Evolutionary conservation across 1,140 invertebrate species (phyloP).

Genomic region (Cydia fagiglandana): DNA sequence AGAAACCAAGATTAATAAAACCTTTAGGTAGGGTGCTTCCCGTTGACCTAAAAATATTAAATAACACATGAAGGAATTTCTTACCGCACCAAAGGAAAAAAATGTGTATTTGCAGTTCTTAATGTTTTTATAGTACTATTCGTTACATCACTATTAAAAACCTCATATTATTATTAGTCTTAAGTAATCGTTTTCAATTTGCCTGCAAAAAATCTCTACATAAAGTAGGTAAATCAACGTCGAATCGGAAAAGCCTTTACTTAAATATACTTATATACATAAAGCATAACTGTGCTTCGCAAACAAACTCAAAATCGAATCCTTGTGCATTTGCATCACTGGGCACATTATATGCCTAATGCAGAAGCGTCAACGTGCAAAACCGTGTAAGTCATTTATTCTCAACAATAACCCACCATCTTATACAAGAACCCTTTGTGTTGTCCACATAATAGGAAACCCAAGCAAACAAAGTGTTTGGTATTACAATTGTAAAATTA

Average conservation of each 20-base stretch:
- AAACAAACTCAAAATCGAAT: constrained; percentile 8
- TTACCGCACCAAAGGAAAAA: too few species aligned
- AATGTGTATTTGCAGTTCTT: too few species aligned
- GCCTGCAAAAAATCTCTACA: background rate
- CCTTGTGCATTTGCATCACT: constrained; percentile 63
- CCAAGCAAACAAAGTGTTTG: constrained; percentile 58
- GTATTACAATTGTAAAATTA: constrained; percentile 62
- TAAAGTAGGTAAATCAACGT: too few species aligned
- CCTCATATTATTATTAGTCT: too few species aligned
- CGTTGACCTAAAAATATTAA: too few species aligned
- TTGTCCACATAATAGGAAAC: constrained; percentile 52
- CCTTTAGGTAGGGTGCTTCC: too few species aligned
- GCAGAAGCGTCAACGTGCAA: constrained; percentile 66
- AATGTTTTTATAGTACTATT: too few species aligned
- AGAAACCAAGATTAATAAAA: too few species aligned
- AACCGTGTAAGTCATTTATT: constrained; percentile 62
- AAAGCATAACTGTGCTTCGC: background rate
- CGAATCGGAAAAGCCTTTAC: background rate
- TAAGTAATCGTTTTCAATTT: background rate
- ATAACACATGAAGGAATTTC: too few species aligned
- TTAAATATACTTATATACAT: background rate
- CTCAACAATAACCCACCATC: constrained; percentile 48
- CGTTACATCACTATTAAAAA: too few species aligned
- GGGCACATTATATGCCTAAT: constrained; percentile 53
- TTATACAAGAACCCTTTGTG: constrained; percentile 63